Conservation (phyloP, 2,888 invertebrate genomes). For the Selenia dentaria region DNA sequence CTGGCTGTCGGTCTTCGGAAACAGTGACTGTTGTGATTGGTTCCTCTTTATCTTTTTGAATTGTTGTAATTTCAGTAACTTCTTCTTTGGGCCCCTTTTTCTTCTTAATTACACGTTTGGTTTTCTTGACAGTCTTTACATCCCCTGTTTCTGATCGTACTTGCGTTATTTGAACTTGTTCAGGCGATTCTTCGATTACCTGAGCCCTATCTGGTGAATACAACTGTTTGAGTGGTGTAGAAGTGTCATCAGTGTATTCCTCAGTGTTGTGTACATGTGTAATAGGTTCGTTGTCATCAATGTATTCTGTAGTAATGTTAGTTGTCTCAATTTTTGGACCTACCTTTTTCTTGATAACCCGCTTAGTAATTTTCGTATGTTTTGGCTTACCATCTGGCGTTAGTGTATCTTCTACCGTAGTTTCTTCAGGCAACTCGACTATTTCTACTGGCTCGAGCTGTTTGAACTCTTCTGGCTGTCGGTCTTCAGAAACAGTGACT, state of each 20-base stretch:
- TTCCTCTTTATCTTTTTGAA: conserved; percentile 35
- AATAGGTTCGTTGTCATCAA: conserved; percentile 40
- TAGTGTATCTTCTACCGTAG: conserved; percentile 35
- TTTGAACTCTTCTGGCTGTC: background rate
- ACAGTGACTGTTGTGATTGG: conserved; percentile 30
- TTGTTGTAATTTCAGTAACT: conserved; percentile 37
- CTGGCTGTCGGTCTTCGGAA: conserved; percentile 4
- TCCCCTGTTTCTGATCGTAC: conserved; percentile 30
- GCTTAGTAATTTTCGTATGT: conserved; percentile 37
- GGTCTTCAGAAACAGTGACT: conserved; percentile 4
- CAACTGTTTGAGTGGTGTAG: conserved; percentile 27
- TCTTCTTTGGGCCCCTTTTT: conserved; percentile 40
- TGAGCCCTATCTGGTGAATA: conserved; percentile 16
- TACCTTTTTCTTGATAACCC: conserved; percentile 44
- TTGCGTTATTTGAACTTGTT: conserved; percentile 17
- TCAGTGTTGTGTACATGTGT: conserved; percentile 34
- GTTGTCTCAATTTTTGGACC: conserved; percentile 56
- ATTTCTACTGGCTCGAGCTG: conserved; percentile 7
- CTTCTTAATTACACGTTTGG: conserved; percentile 43
- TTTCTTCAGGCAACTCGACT: conserved; percentile 27
- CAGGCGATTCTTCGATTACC: conserved; percentile 28
- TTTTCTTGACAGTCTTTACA: conserved; percentile 44
- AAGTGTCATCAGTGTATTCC: conserved; percentile 37
- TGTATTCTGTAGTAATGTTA: conserved; percentile 49
- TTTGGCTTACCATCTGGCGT: conserved; percentile 43